Evolutionary conservation across 2,797 vertebrate species (phyloP).

Genomic region (Pipistrellus pipistrellus): DNA sequence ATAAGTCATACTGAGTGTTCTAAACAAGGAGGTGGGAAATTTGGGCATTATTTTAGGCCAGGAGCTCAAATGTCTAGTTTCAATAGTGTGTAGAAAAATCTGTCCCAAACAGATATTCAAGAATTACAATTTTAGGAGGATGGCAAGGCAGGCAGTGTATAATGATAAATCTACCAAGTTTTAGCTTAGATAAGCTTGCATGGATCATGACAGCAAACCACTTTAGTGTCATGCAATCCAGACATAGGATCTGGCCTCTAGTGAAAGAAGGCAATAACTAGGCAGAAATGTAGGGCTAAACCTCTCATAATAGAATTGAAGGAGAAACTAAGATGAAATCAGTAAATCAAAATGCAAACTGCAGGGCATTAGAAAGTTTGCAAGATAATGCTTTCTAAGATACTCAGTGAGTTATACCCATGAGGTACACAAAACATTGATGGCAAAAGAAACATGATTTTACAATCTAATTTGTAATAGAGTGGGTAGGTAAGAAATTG

Average conservation of each 20-base stretch:
- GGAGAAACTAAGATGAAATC: neutral
- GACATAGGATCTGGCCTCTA: neutral
- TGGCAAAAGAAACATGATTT: neutral
- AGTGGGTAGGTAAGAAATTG: neutral
- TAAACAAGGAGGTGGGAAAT: neutral
- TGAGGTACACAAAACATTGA: neutral
- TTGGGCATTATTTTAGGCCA: neutral
- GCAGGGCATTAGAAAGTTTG: neutral
- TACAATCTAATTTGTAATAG: neutral
- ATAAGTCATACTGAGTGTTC: neutral
- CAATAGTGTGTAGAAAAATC: neutral
- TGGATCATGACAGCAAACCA: neutral
- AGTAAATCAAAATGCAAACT: neutral
- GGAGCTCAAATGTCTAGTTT: neutral
- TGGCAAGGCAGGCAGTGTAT: neutral
- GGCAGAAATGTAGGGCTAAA: neutral
- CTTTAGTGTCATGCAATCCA: neutral
- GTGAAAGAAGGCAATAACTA: neutral
- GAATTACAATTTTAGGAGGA: neutral
- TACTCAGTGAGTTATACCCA: neutral
- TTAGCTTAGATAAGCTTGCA: neutral
- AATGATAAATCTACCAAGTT: neutral
- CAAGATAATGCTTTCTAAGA: neutral
- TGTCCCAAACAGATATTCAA: constrained; percentile 17
- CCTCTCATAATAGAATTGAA: neutral